Evolutionary conservation across 2,113 vertebrate species (phyloP).

Genomic region (Oxyura jamaicensis): DNA sequence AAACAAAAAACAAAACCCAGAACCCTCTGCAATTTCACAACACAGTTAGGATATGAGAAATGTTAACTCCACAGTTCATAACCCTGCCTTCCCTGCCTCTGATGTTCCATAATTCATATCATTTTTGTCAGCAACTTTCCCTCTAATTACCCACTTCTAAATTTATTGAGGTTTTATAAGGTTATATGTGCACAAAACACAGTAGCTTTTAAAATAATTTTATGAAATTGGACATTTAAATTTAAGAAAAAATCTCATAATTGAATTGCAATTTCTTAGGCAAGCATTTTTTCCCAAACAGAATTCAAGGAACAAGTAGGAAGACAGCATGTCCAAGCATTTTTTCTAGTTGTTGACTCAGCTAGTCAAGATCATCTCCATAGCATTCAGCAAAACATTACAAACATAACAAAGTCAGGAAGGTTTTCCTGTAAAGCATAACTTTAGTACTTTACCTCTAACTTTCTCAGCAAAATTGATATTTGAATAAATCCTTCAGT

Average conservation of each 20-base stretch:
- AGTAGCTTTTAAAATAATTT: background rate
- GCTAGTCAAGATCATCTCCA: conserved; percentile 66
- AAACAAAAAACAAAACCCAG: background rate
- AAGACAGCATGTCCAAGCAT: background rate
- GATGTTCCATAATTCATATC: background rate
- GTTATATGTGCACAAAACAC: background rate
- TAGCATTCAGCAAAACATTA: conserved; percentile 67
- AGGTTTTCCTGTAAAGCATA: conserved; percentile 43
- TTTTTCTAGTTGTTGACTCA: conserved; percentile 38
- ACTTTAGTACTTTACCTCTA: conserved; percentile 68
- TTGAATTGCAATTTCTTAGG: background rate
- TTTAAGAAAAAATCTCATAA: background rate
- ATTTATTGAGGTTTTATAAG: background rate
- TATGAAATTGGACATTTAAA: background rate
- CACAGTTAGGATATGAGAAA: background rate
- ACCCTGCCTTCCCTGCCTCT: background rate
- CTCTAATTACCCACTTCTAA: background rate
- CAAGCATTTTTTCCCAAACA: background rate
- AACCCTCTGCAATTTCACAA: background rate
- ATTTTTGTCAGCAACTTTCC: background rate
- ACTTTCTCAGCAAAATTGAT: conserved; percentile 52
- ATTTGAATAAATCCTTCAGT: conserved; percentile 48
- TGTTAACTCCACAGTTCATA: background rate
- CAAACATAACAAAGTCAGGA: conserved; percentile 42
- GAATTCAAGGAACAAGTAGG: background rate